A percentile compares a stretch with the other conserved stretches of the same genome.
These are phyloP conservation scores for Montipora cactus DNA, from an alignment of 64 coral and sea anemone genomes.

Conservation along the genomic window DNA sequence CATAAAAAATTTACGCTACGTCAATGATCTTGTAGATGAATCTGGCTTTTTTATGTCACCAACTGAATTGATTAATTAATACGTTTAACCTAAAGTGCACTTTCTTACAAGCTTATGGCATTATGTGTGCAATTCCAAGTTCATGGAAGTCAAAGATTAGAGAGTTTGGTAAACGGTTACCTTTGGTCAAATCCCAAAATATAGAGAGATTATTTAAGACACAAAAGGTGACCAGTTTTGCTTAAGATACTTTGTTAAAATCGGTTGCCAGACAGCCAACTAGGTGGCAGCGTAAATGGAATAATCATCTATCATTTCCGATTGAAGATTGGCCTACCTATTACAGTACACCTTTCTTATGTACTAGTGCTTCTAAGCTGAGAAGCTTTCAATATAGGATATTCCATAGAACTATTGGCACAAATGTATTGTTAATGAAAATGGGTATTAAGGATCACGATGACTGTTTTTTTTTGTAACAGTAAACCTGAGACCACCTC, in stretches of 20 bases:
- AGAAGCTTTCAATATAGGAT: neutral
- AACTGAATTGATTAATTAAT: neutral
- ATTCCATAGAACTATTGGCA: neutral
- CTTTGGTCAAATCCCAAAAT: neutral
- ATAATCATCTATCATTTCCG: neutral
- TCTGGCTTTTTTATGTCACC: conserved; percentile 11
- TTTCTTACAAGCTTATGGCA: neutral
- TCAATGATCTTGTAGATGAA: neutral
- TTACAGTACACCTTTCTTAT: neutral
- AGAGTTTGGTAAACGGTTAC: conserved; percentile 12
- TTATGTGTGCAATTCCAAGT: conserved; percentile 1
- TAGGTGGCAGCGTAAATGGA: neutral
- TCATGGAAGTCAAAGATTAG: conserved; percentile 10
- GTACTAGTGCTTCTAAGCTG: neutral
- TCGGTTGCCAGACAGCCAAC: neutral
- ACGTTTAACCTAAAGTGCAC: neutral
- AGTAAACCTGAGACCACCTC: neutral
- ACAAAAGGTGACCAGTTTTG: neutral
- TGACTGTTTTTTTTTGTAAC: neutral
- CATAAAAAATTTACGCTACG: neutral
- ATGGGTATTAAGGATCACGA: neutral
- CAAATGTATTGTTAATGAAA: neutral
- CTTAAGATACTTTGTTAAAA: neutral
- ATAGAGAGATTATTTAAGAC: neutral
- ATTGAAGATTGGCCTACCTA: neutral